Conservation (phyloP, 2,888 invertebrate species). For the Zhuqinia jingwanae region DNA sequence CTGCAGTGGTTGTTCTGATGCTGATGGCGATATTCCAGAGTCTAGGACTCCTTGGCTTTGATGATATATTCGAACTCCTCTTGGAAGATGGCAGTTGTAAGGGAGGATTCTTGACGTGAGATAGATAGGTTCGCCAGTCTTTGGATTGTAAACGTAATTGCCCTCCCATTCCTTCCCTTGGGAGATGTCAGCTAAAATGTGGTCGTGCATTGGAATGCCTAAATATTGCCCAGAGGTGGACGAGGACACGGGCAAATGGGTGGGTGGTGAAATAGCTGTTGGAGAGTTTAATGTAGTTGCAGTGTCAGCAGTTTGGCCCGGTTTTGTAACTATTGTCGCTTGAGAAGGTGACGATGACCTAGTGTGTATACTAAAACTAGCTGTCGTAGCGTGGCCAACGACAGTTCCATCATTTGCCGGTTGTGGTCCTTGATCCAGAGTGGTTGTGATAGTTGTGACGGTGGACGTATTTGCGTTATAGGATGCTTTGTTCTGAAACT, state of each 20-base stretch:
- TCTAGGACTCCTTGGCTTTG: conserved; percentile 82
- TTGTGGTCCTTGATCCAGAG: conserved; percentile 1
- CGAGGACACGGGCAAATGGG: conserved; percentile 64
- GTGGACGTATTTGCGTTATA: conserved; percentile 16
- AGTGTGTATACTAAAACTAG: conserved; percentile 42
- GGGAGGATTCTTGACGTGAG: conserved; percentile 91
- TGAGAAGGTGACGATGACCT: conserved; percentile 50
- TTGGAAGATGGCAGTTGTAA: conserved; percentile 81
- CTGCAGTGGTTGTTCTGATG: conserved; percentile 34
- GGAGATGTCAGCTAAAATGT: conserved; percentile 85
- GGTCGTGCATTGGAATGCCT: conserved; percentile 80
- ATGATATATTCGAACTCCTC: conserved; percentile 41
- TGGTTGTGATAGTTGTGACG: conserved; percentile 73
- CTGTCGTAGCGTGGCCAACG: conserved; percentile 34
- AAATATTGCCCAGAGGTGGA: conserved; percentile 54
- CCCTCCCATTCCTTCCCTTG: conserved; percentile 90
- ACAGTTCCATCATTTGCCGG: conserved; percentile 10
- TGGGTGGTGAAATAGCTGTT: conserved; percentile 65
- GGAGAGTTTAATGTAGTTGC: conserved; percentile 29
- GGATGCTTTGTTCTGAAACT: conserved; percentile 82
- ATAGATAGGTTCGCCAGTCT: conserved; percentile 89
- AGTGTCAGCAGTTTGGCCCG: conserved; percentile 15
- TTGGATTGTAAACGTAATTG: conserved; percentile 86
- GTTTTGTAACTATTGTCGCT: conserved; percentile 28
- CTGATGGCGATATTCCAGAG: conserved; percentile 15